Conservation (phyloP, 2,888 invertebrate genomes). For the Eledone cirrhosa region DNA sequence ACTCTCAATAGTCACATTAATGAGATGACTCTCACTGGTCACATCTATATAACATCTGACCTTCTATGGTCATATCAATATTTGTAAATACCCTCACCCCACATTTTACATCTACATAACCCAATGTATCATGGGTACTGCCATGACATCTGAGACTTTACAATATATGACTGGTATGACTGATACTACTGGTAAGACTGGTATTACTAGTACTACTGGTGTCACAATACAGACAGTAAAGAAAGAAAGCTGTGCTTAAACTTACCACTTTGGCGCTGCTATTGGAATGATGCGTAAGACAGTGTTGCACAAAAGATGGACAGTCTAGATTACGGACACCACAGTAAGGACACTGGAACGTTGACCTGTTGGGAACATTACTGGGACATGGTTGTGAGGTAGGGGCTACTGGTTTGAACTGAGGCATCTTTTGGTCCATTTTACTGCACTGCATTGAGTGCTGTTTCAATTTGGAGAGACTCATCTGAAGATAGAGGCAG, state of each 20-base stretch:
- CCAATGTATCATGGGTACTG: too few species aligned
- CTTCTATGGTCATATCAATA: too few species aligned
- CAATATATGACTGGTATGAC: too few species aligned
- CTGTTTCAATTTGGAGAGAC: conserved; percentile 34
- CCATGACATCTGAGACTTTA: too few species aligned
- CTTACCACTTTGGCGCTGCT: conserved; percentile 52
- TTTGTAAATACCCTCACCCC: too few species aligned
- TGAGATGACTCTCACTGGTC: too few species aligned
- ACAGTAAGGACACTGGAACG: conserved; percentile 63
- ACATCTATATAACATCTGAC: too few species aligned
- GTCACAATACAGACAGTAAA: neutral
- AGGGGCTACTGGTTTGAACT: conserved; percentile 52
- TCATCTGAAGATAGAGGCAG: conserved; percentile 38
- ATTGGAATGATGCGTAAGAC: conserved; percentile 49
- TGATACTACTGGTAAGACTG: conserved; percentile 26
- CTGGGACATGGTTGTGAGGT: conserved; percentile 49
- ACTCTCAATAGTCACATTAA: too few species aligned
- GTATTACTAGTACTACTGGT: conserved; percentile 17
- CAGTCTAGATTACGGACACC: conserved; percentile 49
- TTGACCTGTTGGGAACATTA: conserved; percentile 59
- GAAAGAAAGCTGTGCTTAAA: neutral
- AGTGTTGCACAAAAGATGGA: conserved; percentile 54
- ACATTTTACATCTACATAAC: too few species aligned
- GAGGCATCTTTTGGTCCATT: conserved; percentile 34
- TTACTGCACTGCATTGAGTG: conserved; percentile 38